These are phyloP conservation scores for Tylochromis polylepis DNA, from an alignment of 2,113 vertebrate genomes.

Conservation along the genomic window DNA sequence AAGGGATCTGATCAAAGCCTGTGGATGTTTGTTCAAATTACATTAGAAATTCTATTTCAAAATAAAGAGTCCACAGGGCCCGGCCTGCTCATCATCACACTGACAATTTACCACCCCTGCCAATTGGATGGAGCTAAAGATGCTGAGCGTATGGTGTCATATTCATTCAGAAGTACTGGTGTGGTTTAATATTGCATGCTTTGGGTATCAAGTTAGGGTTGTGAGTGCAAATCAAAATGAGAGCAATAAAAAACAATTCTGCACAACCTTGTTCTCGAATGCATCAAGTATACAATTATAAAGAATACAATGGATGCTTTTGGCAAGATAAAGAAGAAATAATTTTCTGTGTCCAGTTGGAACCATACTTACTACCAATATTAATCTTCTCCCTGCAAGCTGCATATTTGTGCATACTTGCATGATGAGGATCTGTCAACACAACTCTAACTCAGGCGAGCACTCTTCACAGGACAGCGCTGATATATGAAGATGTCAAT, in stretches of 20 bases:
- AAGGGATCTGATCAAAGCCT: background rate
- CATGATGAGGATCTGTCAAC: slow-evolving; percentile 26
- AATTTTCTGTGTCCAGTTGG: slow-evolving; percentile 10
- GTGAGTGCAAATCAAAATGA: background rate
- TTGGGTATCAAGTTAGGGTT: background rate
- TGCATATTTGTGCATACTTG: background rate
- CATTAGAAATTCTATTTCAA: slow-evolving; percentile 34
- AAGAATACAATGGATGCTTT: background rate
- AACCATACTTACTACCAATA: background rate
- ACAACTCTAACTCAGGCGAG: slow-evolving; percentile 32
- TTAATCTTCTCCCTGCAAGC: background rate
- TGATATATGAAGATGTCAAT: slow-evolving; percentile 34
- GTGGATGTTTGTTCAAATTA: slow-evolving; percentile 29
- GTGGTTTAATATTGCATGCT: slow-evolving; percentile 46
- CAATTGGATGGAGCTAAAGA: slow-evolving; percentile 22
- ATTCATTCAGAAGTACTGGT: slow-evolving; percentile 27
- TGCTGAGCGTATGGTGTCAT: slow-evolving; percentile 14
- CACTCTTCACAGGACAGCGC: background rate
- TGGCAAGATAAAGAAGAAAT: background rate
- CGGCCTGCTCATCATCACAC: slow-evolving; percentile 1
- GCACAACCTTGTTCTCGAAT: background rate
- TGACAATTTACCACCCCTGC: slow-evolving; percentile 18
- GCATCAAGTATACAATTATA: background rate
- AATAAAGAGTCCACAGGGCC: slow-evolving; percentile 7
- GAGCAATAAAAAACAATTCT: slow-evolving; percentile 13